A percentile compares a stretch with the other conserved stretches of the same genome.
Conservation (phyloP, 1,140 invertebrate genomes). For the Brachionus rotundiformis region DNA sequence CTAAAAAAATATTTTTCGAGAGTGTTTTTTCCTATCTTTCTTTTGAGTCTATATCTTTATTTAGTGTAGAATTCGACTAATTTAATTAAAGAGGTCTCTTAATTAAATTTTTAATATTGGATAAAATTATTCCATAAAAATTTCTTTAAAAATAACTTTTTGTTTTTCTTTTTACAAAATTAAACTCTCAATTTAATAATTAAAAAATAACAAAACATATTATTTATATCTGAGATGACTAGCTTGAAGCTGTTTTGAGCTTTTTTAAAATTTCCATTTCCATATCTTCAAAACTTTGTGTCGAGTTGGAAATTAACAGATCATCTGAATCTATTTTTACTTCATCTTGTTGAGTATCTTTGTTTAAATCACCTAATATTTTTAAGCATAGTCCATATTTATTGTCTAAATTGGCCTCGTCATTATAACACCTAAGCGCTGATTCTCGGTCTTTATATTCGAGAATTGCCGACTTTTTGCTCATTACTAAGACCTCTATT, state of each 20-base stretch:
- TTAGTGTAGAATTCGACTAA: no score
- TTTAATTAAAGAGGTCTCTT: no score
- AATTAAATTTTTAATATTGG: no score
- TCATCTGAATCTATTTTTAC: not conserved
- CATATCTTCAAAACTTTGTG: conserved; percentile 34
- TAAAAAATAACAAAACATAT: not conserved
- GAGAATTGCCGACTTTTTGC: conserved; percentile 45
- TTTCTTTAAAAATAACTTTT: no score
- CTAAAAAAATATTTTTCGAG: no score
- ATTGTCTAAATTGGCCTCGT: not conserved
- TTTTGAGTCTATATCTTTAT: no score
- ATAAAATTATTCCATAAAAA: no score
- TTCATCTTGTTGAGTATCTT: not conserved
- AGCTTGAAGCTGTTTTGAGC: conserved; percentile 9
- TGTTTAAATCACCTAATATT: not conserved
- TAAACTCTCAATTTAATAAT: not conserved
- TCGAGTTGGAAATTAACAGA: not conserved
- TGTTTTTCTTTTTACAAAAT: no score
- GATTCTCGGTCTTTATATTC: conserved; percentile 18
- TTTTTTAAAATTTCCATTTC: conserved; percentile 49
- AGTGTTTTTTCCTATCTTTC: no score
- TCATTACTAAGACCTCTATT: conserved; percentile 34
- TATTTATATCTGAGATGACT: no score
- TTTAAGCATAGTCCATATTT: conserved; percentile 6
- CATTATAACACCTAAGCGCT: conserved; percentile 8